phyloP scores from a whole-genome alignment of 2,797 vertebrate genomes.

The Caiman crocodilus region DNA sequence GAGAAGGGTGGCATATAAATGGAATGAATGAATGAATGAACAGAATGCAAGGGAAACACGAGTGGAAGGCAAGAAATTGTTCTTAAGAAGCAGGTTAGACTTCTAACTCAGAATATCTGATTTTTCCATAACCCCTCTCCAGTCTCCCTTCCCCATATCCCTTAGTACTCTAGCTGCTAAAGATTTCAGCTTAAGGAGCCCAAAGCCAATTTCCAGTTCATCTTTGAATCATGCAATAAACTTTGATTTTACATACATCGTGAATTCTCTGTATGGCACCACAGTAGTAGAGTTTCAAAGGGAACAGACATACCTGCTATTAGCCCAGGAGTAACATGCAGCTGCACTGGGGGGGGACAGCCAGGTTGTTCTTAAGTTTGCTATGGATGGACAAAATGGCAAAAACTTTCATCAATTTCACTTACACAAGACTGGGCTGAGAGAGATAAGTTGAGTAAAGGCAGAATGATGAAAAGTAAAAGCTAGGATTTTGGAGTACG shows the following conservation, averaged over 20 bases:
- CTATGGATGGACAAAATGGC: slow-evolving; percentile 1
- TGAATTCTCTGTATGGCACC: not conserved
- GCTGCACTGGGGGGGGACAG: slow-evolving; percentile 21
- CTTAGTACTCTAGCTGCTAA: slow-evolving; percentile 18
- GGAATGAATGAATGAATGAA: not conserved
- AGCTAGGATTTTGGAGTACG: not conserved
- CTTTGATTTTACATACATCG: slow-evolving; percentile 12
- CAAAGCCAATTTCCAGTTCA: slow-evolving; percentile 35
- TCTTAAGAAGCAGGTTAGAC: not conserved
- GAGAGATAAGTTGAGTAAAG: not conserved
- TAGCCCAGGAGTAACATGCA: not conserved
- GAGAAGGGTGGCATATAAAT: not conserved
- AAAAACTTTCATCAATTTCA: slow-evolving; percentile 47
- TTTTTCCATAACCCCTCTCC: not conserved
- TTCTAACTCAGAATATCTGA: slow-evolving; percentile 2
- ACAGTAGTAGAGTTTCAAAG: not conserved
- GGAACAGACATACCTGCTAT: slow-evolving; percentile 4
- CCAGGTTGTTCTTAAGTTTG: not conserved
- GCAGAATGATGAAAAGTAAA: not conserved
- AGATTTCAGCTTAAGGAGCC: slow-evolving; percentile 32
- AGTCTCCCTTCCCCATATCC: not conserved
- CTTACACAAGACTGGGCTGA: not conserved
- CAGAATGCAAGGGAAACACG: not conserved
- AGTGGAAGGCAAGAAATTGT: not conserved
- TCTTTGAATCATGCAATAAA: slow-evolving; percentile 10